Evolutionary conservation across 2,113 vertebrate species (phyloP).

Genomic region (Mustela lutreola): DNA sequence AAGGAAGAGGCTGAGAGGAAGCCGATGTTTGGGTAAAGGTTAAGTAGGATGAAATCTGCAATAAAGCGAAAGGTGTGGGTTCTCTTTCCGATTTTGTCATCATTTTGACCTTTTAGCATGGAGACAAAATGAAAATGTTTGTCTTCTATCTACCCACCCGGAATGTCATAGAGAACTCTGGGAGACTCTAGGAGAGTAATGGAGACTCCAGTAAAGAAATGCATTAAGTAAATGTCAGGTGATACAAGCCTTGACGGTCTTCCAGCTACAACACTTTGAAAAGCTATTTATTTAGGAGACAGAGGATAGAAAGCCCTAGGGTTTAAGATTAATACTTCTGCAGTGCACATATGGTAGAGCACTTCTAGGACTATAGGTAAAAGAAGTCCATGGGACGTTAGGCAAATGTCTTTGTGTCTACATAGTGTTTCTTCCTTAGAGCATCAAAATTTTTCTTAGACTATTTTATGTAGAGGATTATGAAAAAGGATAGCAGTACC

Average conservation of each 20-base stretch:
- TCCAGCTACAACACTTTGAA: conserved; percentile 40
- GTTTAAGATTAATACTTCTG: conserved; percentile 3
- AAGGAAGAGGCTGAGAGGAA: not conserved
- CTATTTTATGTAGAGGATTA: not conserved
- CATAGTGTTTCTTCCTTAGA: not conserved
- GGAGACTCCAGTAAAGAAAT: not conserved
- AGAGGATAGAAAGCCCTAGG: conserved; percentile 14
- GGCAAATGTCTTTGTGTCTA: not conserved
- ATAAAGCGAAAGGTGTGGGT: not conserved
- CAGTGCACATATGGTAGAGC: not conserved
- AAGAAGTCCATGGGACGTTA: not conserved
- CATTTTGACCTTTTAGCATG: conserved; percentile 61
- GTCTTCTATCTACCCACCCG: not conserved
- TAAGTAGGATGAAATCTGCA: not conserved
- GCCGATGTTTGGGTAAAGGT: not conserved
- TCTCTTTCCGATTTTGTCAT: conserved; percentile 59
- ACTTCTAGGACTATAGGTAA: not conserved
- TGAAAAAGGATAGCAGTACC: conserved; percentile 2
- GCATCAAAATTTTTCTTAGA: not conserved
- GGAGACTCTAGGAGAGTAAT: conserved; percentile 20
- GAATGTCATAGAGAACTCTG: not conserved
- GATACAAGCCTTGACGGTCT: not conserved
- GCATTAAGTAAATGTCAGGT: conserved; percentile 59
- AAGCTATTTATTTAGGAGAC: conserved; percentile 60
- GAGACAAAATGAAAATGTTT: conserved; percentile 65